Conservation (phyloP, 1,140 invertebrate species). For the Heliothis virescens region DNA sequence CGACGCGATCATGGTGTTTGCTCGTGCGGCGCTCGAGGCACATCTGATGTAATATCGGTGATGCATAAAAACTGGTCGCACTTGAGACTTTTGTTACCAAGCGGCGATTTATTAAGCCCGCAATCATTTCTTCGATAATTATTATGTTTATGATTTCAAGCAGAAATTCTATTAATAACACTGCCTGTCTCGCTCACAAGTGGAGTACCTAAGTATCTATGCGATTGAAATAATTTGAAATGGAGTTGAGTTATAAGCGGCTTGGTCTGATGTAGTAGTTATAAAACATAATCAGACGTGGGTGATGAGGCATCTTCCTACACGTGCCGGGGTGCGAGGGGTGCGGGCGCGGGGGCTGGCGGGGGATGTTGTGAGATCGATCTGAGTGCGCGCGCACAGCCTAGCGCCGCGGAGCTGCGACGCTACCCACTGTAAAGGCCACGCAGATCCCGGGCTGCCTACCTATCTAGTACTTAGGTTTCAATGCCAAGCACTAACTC, state of each 20-base stretch:
- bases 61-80: slow-evolving; percentile 63
- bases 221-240: not conserved
- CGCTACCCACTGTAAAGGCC: slow-evolving; percentile 34
- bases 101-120: slow-evolving; percentile 43
- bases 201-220: not conserved
- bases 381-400: slow-evolving; percentile 62
- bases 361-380: slow-evolving; percentile 70
- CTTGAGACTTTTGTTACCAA: slow-evolving; percentile 57
- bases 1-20: slow-evolving; percentile 32
- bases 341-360: slow-evolving; percentile 53
- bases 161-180: slow-evolving; percentile 32
- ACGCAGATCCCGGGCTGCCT: slow-evolving; percentile 26
- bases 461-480: slow-evolving; percentile 37
- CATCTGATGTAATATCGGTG: slow-evolving; percentile 59
- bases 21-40: slow-evolving; percentile 43
- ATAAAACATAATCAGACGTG: slow-evolving; percentile 67
- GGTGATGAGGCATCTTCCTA: slow-evolving; percentile 67
- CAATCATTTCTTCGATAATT: slow-evolving; percentile 43
- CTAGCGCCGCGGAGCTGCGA: slow-evolving; percentile 46
- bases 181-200: not conserved
- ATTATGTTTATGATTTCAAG: slow-evolving; percentile 21
- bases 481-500: slow-evolving; percentile 43
- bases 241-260: not conserved
- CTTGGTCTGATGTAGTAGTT: slow-evolving; percentile 8
- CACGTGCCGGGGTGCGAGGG: slow-evolving; percentile 61